Evolutionary conservation across 2,888 invertebrate species (phyloP), one percentile per base, ranked within the genome.

Genomic region (Gymnosoma rotundatum): DNA sequence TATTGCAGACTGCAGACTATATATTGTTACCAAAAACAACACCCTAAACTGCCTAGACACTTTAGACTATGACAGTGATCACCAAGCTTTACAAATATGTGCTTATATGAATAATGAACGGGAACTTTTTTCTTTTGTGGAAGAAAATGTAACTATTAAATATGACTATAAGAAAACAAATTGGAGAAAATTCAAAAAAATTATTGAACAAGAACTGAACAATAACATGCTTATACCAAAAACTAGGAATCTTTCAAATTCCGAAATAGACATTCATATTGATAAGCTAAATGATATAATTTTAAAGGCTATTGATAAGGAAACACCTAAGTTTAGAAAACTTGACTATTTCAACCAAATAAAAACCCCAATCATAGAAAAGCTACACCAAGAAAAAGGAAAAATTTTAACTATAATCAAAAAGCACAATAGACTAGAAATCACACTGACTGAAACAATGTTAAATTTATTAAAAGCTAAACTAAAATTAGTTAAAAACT

Each of bases 401-500:
- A 36, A 36, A n/a, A 36, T 58, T 16, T 25, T 32, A 16, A 58
- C 25, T 6, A 32, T 25, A 32, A 56, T 56, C 5, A 45, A 64
- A 48, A 64, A 48, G 21, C 20, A 64, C 16, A 38, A 42, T 21
- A 20, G 64, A 25, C 8, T 64, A 21, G 48, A 64, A 48, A 1
- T 16, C 16, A 67, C 36, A 20, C 6, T 67, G 52, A 12, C 67
- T 6, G 67, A 67, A 52, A 20, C 12, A 5, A 1, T 12, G 14
- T 20, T 67, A 16, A 52, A 67, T 18, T 18, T 52, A 54, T 20
- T 54, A 1, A 38, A 56, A 69, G 12, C 50, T 12, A 36, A 67
- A 67, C 12, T 67, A 18, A 67, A 48, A 45, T n/a, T 64, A 20
- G 36, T 67, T 0, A 67, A 67, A 67, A 18, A 25, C 36, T 52